Percentiles rank a stretch among this genome's conserved stretches.
Conservation (phyloP, 2,797 vertebrate species). For the Aplochiton taeniatus region DNA sequence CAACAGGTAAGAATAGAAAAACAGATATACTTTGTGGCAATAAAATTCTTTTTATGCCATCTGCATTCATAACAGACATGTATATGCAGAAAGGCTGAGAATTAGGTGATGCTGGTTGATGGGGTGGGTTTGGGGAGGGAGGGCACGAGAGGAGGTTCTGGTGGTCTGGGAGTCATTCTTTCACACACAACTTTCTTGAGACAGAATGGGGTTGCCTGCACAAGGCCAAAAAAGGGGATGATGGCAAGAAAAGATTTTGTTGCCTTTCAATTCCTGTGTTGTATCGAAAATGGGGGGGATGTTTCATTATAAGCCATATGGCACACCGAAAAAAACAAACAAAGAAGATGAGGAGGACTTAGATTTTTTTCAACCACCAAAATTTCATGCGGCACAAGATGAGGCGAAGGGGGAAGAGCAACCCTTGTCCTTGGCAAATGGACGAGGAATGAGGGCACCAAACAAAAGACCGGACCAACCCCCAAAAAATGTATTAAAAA, state of each 20-base stretch:
- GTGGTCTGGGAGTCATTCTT: conserved; percentile 71
- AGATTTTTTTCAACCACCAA: conserved; percentile 86
- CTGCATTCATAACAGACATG: conserved; percentile 83
- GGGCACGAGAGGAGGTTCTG: conserved; percentile 23
- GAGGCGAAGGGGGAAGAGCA: conserved; percentile 80
- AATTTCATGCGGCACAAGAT: conserved; percentile 99
- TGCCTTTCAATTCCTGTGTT: conserved; percentile 87
- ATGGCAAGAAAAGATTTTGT: conserved; percentile 99
- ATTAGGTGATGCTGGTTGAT: conserved; percentile 54
- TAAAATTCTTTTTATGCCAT: conserved; percentile 99
- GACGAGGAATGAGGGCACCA: conserved; percentile 76
- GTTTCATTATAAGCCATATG: conserved; percentile 76
- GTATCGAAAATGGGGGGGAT: conserved; percentile 73
- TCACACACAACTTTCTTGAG: conserved; percentile 94
- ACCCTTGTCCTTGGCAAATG: conserved; percentile 79
- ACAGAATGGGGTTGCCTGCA: conserved; percentile 77
- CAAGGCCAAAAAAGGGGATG: conserved; percentile 77
- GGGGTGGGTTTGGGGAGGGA: conserved; percentile 49
- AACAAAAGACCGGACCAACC: conserved; percentile 52
- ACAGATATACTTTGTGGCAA: conserved; percentile 93
- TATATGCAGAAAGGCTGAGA: conserved; percentile 74
- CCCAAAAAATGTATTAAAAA: conserved; percentile 36
- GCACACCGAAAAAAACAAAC: conserved; percentile 59
- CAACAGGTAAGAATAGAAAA: conserved; percentile 87
- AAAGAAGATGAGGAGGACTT: conserved; percentile 63